Evolutionary conservation across 2,113 vertebrate genomes (phyloP), one percentile per base, ranked within the genome.

Genomic region (Nyctibius bracteatus): DNA sequence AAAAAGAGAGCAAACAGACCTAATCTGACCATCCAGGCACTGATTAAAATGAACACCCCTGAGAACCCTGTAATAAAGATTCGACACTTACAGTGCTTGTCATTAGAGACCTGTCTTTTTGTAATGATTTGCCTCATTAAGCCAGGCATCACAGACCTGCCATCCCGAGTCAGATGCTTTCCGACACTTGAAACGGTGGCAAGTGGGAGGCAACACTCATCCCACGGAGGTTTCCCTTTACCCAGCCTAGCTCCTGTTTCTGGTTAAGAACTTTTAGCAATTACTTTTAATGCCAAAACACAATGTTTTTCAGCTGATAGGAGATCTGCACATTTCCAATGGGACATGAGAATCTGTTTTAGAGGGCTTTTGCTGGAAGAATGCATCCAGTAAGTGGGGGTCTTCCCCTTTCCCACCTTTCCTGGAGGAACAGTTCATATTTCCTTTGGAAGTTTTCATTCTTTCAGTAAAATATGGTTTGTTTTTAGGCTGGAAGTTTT

Each of bases 371-470:
- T 51, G 31, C 39, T 87, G 52, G 59, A 81, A 65, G 52, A 59
- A 61, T 0, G 1, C 28, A 1, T 73, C 47, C 12, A 21, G 23
- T 28, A n/a, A 70, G 41, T 24, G 41, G 54, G 47, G 55, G 22
- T 58, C 83, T 81, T 84, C 67, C 59, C 46, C 35, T 21, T 86
- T 21, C 46, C 57, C 43, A 16, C 25, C 35, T 39, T 27, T 94
- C 43, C 63, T 78, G 65, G 88, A 92, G 89, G 57, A 95, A 28
- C 14, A 27, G 81, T 62, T 87, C 30, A 13, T 44, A 30, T 84
- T 95, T 92, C 86, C 79, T 71, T 74, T 71, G 47, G 57, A 93
- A 81, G 33, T 44, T 92, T 81, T 71, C 21, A 25, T 88, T 75
- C 62, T 74, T 46, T 30, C 57, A 43, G 30, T 79, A 47, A 85